phyloP scores from a whole-genome alignment of 2,888 invertebrate species.

The Caenorhabditis panamensis region DNA sequence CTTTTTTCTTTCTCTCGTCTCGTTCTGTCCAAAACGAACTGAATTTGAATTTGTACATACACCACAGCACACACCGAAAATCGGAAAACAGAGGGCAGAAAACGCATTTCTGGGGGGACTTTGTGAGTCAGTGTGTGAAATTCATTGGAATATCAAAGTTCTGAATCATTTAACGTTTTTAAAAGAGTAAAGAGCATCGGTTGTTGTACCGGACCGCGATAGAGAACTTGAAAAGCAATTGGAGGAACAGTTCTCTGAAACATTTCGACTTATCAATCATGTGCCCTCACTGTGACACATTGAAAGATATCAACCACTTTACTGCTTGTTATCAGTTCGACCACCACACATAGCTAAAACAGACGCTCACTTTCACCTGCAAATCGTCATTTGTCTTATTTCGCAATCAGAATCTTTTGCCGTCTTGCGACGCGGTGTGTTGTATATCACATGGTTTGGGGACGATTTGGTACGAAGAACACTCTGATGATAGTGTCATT shows the following conservation, averaged over 20 bases:
- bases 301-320: neutral
- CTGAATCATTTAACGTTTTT: neutral
- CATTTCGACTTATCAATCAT: too few species aligned
- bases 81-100: neutral
- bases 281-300: too few species aligned
- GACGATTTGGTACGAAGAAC: slow-evolving; percentile 4
- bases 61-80: neutral
- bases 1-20: neutral
- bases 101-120: neutral
- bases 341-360: slow-evolving; percentile 26
- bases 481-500: neutral
- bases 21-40: neutral
- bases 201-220: too few species aligned
- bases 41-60: neutral
- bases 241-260: too few species aligned
- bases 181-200: too few species aligned
- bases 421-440: neutral
- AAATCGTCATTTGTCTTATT: slow-evolving; percentile 14
- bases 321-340: slow-evolving; percentile 6
- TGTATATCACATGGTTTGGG: slow-evolving; percentile 29
- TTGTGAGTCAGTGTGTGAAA: neutral
- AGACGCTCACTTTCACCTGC: slow-evolving; percentile 23
- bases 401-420: neutral
- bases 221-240: too few species aligned
- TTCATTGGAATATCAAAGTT: too few species aligned